These are phyloP conservation scores for Xylocopa sonorina DNA, from an alignment of 1,140 invertebrate species.

Conservation along the genomic window DNA sequence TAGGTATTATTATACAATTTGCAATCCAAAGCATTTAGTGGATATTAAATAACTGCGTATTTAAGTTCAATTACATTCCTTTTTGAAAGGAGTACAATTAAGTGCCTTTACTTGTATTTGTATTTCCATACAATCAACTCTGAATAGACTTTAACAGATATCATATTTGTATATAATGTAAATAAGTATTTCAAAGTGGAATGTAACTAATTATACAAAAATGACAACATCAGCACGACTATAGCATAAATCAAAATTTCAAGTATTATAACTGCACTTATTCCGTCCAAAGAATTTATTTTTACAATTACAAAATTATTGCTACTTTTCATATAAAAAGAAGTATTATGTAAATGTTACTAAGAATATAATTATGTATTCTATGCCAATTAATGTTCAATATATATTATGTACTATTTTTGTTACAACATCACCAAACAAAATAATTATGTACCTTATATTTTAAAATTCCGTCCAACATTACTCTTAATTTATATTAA, in stretches of 20 bases:
- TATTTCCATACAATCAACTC: neutral
- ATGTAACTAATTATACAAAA: too few species aligned
- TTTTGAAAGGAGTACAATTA: neutral
- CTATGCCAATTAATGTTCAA: neutral
- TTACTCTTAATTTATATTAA: too few species aligned
- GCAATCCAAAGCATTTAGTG: conserved; percentile 2
- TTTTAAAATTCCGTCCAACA: conserved; percentile 44
- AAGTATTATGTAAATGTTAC: neutral
- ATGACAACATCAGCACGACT: neutral
- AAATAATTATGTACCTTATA: neutral
- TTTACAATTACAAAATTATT: neutral
- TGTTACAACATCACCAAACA: neutral
- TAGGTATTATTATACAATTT: conserved; percentile 55
- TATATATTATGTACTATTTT: neutral
- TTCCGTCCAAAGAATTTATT: conserved; percentile 27
- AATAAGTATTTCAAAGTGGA: conserved; percentile 11
- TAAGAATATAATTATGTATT: neutral
- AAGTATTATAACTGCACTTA: neutral
- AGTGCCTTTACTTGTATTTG: neutral
- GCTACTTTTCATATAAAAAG: neutral
- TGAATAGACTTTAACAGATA: neutral
- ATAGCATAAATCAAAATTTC: neutral
- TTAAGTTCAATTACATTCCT: neutral
- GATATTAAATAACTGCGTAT: neutral
- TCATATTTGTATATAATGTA: conserved; percentile 33